phyloP scores from a whole-genome alignment of 2,113 vertebrate species.

The Macaca nemestrina region DNA sequence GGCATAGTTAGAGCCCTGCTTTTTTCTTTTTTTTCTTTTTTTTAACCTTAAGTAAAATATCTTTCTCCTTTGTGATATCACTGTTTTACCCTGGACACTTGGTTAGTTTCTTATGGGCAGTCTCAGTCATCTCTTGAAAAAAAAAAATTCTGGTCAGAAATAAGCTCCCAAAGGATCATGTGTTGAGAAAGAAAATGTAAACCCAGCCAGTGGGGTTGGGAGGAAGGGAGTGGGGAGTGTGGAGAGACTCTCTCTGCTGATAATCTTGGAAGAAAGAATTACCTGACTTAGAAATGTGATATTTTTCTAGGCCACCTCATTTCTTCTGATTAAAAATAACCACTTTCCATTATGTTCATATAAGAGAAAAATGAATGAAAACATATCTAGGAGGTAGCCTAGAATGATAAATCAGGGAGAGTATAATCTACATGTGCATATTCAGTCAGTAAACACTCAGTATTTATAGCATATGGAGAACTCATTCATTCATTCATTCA shows the following conservation, averaged over 20 bases:
- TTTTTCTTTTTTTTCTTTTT: conserved; percentile 9
- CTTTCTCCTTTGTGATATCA: conserved; percentile 18
- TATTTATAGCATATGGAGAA: not conserved
- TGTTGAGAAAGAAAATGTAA: conserved; percentile 33
- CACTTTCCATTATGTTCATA: conserved; percentile 22
- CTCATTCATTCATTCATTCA: not conserved
- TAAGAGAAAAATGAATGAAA: conserved; percentile 45
- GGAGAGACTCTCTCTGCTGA: conserved; percentile 3
- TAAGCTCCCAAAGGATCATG: not conserved
- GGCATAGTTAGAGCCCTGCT: not conserved
- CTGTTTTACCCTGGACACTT: conserved; percentile 7
- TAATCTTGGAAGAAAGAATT: conserved; percentile 37
- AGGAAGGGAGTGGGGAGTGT: not conserved
- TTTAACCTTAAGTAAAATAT: not conserved
- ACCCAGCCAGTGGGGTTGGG: not conserved
- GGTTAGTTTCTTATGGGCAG: conserved; percentile 53
- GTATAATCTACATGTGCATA: not conserved
- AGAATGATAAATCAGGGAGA: conserved; percentile 5
- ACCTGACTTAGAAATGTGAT: conserved; percentile 38
- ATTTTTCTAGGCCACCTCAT: conserved; percentile 52
- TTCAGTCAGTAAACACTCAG: not conserved
- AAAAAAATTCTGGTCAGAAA: conserved; percentile 29
- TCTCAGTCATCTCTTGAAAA: conserved; percentile 14
- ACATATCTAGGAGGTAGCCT: not conserved
- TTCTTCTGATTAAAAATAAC: conserved; percentile 44